phyloP scores from a whole-genome alignment of 2,113 vertebrate genomes.

The Centropristis striata region DNA sequence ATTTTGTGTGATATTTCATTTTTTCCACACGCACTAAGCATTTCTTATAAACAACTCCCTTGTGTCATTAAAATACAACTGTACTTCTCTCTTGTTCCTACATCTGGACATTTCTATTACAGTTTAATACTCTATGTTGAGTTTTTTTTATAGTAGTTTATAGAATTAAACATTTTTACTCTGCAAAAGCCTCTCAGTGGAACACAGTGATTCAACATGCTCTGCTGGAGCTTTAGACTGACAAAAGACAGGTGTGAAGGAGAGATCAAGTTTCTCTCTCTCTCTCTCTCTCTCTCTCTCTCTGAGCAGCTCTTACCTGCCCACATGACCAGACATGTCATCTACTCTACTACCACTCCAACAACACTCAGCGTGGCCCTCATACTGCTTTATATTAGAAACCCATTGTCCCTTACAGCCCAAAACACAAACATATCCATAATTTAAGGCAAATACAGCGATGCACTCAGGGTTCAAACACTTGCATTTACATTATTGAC shows the following conservation, averaged over 20 bases:
- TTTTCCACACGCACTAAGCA: slow-evolving; percentile 18
- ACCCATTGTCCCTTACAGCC: neutral
- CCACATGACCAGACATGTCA: slow-evolving; percentile 87
- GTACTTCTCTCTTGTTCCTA: neutral
- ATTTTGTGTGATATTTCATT: neutral
- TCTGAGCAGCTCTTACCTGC: slow-evolving; percentile 65
- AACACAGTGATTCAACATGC: slow-evolving; percentile 41
- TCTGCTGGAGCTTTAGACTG: slow-evolving; percentile 43
- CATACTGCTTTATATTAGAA: slow-evolving; percentile 5
- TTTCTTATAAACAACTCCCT: neutral
- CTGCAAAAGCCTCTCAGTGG: slow-evolving; percentile 4
- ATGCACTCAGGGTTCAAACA: slow-evolving; percentile 2
- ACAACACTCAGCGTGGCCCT: slow-evolving; percentile 38
- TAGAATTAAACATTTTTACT: neutral
- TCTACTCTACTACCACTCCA: slow-evolving; percentile 37
- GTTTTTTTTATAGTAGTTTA: neutral
- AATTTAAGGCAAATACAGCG: neutral
- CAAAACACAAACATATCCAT: neutral
- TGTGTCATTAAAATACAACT: slow-evolving; percentile 7
- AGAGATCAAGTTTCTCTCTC: slow-evolving; percentile 61
- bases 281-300: slow-evolving; percentile 35
- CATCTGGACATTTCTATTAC: neutral
- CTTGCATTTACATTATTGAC: neutral
- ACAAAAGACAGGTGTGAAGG: slow-evolving; percentile 73
- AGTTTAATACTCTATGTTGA: neutral